Base-by-base conservation (phyloP, 2,797 vertebrate genomes). In the Ispidina picta region DNA sequence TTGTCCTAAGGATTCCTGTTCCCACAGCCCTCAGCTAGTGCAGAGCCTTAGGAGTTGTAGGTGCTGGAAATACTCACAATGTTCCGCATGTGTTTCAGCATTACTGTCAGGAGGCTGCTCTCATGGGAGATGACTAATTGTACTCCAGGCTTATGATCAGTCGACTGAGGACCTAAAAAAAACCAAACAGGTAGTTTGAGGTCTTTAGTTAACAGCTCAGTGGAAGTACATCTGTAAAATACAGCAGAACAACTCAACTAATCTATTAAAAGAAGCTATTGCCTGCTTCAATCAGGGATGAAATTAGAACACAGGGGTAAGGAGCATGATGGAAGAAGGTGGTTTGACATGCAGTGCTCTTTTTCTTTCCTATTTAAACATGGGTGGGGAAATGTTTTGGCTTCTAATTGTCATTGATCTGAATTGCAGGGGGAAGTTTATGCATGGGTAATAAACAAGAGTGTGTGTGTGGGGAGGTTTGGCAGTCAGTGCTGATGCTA, bases 11-110 rank as follows among this genome's bases (percentile, higher is more conserved):
- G 58, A 86, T 75, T 62, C 74, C 86, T 69, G 16, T 44, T 88
- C 83, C 62, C 75, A 86, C 43, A 80, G 56, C 5, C 7, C 37
- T 69, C 54, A 65, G 64, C 20, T 86, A 91, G 86, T 8, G 28
- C 12, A 35, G 64, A 76, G 41, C n/a, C 1, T 78, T 63, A 44
- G 0, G 1, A 83, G 23, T 26, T 44, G 9, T 0, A 63, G 39
- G 18, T 23, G 25, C 33, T 51, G 41, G 56, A 85, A 90, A 68
- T 81, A 98, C 98, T 98, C 79, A 98, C 98, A 15, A 98, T 91
- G 90, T 98, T 98, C 93, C 98, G 97, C 92, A 98, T 95, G 80
- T 98, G 98, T 91, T 98, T 98, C 55, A 99, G 96, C 96, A 98
- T 88, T 71, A 98, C 90, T 5, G 97, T 98, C 60, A 99, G 97